A percentile compares a stretch with the other conserved stretches of the same genome.
Evolutionary conservation across 2,113 vertebrate species (phyloP).

Genomic region (Bufo bufo): DNA sequence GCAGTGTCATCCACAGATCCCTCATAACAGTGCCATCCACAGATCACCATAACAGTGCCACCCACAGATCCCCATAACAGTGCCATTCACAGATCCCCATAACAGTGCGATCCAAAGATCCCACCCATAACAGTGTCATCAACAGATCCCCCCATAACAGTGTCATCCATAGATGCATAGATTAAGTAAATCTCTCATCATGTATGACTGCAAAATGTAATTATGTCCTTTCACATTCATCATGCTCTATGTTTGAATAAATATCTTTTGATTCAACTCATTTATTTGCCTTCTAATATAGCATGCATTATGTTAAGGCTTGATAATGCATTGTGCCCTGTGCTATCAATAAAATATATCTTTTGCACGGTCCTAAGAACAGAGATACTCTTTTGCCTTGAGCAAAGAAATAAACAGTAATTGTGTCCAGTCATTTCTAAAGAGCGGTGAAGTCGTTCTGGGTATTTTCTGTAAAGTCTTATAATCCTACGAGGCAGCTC

Average conservation of each 20-base stretch:
- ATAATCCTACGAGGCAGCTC: constrained; percentile 10
- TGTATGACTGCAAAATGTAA: background rate
- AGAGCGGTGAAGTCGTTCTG: constrained; percentile 1
- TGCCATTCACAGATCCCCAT: too few species aligned
- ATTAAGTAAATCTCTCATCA: background rate
- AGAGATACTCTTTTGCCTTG: background rate
- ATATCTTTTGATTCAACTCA: background rate
- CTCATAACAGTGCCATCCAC: too few species aligned
- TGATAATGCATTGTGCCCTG: background rate
- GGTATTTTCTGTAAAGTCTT: background rate
- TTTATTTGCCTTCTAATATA: background rate
- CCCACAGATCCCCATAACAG: too few species aligned
- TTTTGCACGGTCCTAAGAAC: constrained; percentile 1
- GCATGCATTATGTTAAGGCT: background rate
- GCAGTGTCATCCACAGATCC: too few species aligned
- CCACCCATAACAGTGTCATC: too few species aligned
- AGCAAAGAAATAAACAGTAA: constrained; percentile 8
- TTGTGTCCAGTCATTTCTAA: constrained; percentile 3
- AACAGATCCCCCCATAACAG: too few species aligned
- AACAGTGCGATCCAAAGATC: too few species aligned
- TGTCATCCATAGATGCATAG: too few species aligned
- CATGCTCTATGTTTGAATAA: background rate
- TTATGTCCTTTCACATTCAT: background rate
- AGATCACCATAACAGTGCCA: too few species aligned
- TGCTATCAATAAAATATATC: constrained; percentile 8